phyloP scores from a whole-genome alignment of 1,140 invertebrate genomes.

The Asobara japonica region DNA sequence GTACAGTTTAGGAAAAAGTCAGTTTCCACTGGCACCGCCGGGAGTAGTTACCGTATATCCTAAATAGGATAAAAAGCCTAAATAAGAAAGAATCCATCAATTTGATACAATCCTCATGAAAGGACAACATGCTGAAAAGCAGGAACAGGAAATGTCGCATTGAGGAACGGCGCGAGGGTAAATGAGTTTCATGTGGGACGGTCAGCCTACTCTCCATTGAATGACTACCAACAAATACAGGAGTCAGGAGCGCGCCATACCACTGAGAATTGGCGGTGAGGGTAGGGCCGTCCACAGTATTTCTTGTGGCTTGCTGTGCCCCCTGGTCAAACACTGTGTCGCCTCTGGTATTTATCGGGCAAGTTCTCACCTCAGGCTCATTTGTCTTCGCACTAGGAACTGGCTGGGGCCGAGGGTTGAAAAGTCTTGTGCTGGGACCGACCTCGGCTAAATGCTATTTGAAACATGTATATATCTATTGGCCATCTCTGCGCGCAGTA shows the following conservation, averaged over 20 bases:
- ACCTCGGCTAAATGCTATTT: no score
- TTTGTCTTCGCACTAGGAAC: conserved; percentile 62
- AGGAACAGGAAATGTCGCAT: background rate
- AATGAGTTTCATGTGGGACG: conserved; percentile 48
- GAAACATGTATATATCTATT: no score
- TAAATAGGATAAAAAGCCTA: no score
- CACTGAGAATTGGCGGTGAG: conserved; percentile 24
- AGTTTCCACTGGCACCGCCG: no score
- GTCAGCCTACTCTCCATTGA: background rate
- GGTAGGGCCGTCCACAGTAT: conserved; percentile 52
- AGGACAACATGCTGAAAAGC: background rate
- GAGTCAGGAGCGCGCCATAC: conserved; percentile 39
- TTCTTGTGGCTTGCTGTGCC: conserved; percentile 60
- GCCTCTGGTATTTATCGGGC: conserved; percentile 68
- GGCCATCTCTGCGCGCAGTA: no score
- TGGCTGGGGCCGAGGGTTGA: conserved; percentile 44
- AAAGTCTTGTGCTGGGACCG: conserved; percentile 47
- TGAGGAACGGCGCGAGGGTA: conserved; percentile 35
- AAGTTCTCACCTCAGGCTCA: conserved; percentile 68
- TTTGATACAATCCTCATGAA: no score
- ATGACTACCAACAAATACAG: conserved; percentile 11
- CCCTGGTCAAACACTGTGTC: conserved; percentile 67
- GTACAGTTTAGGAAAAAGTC: no score
- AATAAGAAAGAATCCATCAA: no score
- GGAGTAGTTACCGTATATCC: no score